Base-by-base conservation (phyloP, 2,797 vertebrate species). In the Anguilla anguilla region DNA sequence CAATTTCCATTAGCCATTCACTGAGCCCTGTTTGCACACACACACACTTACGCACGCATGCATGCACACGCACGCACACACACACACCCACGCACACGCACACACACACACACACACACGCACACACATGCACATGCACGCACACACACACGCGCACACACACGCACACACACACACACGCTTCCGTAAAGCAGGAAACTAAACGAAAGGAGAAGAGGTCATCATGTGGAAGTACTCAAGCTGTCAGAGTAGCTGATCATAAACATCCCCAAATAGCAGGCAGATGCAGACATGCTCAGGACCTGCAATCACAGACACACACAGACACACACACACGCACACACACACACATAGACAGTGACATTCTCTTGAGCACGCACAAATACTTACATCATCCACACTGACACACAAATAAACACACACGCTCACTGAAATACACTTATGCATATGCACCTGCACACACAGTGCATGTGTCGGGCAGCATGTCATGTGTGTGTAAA, bases 201-300 rank as follows among this genome's bases (percentile, higher is more conserved):
- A 91, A 86, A 91, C 89, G 90, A 92, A 94, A 92, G 88, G 39
- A 90, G 90, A 90, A 88, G 89, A 93, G 90, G 89, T 79, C 91
- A 2, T 95, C 94, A 95, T 94, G 94, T 96, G 95, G 94, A 94
- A 95, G 92, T 94, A 85, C 94, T 95, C 94, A 93, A 67, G 88
- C 90, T 93, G 93, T 94, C 94, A 94, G 93, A 92, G 85, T 91
- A 92, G 92, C 94, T 95, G 91, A 95, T 95, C 94, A 94, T 95
- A 95, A 95, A 96, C 95, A 95, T 90, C 92, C 94, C 93, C 94
- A 95, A 95, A 95, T 94, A 93, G 35, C 35, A 39, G 35, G 35
- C 35, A 96, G 94, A 95, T 96, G 95, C 94, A 92, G 93, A 93
- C 94, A 91, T 90, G 92, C 93, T 94, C 91, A 89, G 92, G 92